Conservation (phyloP, 2,888 invertebrate genomes). For the Caenorhabditis sp. region DNA sequence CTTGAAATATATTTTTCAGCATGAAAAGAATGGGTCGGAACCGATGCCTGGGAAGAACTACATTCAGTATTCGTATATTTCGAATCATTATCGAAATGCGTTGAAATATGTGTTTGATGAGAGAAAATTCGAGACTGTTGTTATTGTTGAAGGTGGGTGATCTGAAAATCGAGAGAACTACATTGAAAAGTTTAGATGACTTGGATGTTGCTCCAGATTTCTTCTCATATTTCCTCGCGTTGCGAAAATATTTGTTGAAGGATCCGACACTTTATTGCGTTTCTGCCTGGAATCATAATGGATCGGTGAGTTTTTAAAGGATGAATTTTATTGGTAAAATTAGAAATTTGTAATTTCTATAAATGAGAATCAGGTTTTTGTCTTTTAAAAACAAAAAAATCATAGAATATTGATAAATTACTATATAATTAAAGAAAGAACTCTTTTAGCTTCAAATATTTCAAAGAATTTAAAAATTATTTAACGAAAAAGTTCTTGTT, state of each 20-base stretch:
- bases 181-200: slow-evolving; percentile 80
- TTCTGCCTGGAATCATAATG: slow-evolving; percentile 99
- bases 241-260: slow-evolving; percentile 83
- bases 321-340: too few relatives aligned
- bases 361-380: too few relatives aligned
- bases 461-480: too few relatives aligned
- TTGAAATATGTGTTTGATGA: slow-evolving; percentile 84
- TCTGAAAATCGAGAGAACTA: not conserved
- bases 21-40: not conserved
- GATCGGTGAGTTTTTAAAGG: slow-evolving; percentile 78
- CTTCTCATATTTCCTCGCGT: slow-evolving; percentile 94
- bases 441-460: too few relatives aligned
- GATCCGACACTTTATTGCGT: slow-evolving; percentile 94
- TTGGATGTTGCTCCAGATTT: slow-evolving; percentile 94
- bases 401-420: too few relatives aligned
- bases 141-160: slow-evolving; percentile 88
- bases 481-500: too few relatives aligned
- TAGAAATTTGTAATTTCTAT: too few relatives aligned
- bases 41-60: not conserved
- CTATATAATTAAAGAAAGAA: too few relatives aligned
- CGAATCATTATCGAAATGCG: slow-evolving; percentile 92
- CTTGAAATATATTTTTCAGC: too few relatives aligned
- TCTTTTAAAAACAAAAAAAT: too few relatives aligned
- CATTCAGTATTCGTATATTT: slow-evolving; percentile 58
- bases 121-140: slow-evolving; percentile 84